Base-by-base conservation (phyloP, 2,797 vertebrate species). In the Sphenodon punctatus region DNA sequence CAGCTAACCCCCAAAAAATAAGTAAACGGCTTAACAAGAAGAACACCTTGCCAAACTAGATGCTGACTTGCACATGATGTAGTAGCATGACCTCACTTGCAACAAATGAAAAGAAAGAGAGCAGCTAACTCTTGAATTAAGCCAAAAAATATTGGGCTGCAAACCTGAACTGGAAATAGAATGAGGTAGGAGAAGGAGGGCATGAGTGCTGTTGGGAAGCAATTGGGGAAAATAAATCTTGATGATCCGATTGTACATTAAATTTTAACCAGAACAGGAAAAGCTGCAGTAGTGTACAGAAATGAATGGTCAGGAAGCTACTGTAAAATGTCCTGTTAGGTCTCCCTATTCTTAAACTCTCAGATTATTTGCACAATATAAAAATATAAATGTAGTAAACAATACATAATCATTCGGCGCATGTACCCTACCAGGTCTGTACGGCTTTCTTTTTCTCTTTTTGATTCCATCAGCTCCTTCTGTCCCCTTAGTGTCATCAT, bases 401-500 rank as follows among this genome's bases (percentile, higher is more conserved):
- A 72, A 56, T 14, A 72, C 4, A 36, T 2, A 69, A 10, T 43
- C 3, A 23, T 56, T 7, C 15, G 80, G 80, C 93, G 90, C 78
- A 92, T 77, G 75, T 86, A 85, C 87, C 92, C 58, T 96, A 99
- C 99, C 99, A 92, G 99, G 99, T 93, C 99, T 96, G 90, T 99
- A 99, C 38, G 99, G 99, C 94, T 99, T 99, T 94, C 99, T 96
- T 87, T 99, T 99, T 90, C 98, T 97, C 96, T 99, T 99, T 94
- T 99, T 99, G 90, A 97, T 90, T 27, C 95, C 96, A 55, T 99
- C 98, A 60, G 95, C 49, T 73, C 95, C 95, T 83, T 98, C 97
- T 1, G 87, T 88, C 90, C 96, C 97, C 94, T 99, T 99, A 82
- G 97, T 93, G 86, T 99, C 98, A 53, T 99, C 98, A 93, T 99